These are phyloP conservation scores for Scleropages formosus DNA, from an alignment of 2,797 vertebrate species.

Conservation along the genomic window DNA sequence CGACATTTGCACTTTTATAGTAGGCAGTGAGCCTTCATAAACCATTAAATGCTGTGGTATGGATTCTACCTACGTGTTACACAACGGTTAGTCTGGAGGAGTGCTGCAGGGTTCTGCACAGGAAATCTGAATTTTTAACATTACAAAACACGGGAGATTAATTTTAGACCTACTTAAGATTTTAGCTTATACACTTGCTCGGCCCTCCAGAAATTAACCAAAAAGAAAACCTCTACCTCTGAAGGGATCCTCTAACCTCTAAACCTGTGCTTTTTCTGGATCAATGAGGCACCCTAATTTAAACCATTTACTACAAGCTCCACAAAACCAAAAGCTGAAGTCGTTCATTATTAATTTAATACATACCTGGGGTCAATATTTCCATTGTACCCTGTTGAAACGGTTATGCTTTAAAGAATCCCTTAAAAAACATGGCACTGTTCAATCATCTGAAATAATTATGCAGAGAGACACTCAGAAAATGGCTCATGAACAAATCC, in stretches of 20 bases:
- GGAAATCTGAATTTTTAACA: not conserved
- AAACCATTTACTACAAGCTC: not conserved
- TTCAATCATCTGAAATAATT: not conserved
- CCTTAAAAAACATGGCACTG: not conserved
- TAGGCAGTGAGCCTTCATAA: not conserved
- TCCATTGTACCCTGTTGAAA: too few species aligned
- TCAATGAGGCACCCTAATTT: not conserved
- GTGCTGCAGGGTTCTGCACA: too few species aligned
- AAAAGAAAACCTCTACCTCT: too few species aligned
- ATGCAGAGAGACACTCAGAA: not conserved
- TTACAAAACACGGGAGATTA: not conserved
- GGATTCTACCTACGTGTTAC: not conserved
- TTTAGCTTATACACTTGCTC: constrained; percentile 8
- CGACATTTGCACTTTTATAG: not conserved
- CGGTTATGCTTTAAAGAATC: not conserved
- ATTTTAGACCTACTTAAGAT: not conserved
- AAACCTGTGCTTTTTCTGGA: not conserved
- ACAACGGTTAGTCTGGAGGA: not conserved
- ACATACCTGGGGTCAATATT: too few species aligned
- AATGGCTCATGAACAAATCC: not conserved
- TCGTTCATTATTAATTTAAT: too few species aligned
- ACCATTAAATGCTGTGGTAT: not conserved
- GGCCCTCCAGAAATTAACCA: not conserved
- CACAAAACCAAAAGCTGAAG: too few species aligned
- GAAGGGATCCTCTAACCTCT: too few species aligned